Percentiles rank a stretch among this genome's conserved stretches.
Evolutionary conservation across 2,888 invertebrate species (phyloP).

Genomic region (Drosophila engyochracea): DNA sequence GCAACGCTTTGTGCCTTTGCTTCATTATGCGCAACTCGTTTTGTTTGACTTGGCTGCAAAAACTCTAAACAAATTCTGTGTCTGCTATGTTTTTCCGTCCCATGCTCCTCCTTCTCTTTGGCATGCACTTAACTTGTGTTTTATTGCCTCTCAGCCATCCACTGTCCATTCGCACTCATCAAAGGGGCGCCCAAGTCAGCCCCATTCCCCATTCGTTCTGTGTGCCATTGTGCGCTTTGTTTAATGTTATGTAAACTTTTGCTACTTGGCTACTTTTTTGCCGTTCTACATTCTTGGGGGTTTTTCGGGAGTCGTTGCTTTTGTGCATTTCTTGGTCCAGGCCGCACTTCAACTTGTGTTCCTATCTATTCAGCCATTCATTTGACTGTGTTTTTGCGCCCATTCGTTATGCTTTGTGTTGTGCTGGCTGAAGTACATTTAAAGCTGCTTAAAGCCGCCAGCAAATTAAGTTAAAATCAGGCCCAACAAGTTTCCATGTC

Average conservation of each 20-base stretch:
- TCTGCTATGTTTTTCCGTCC: slow-evolving; percentile 30
- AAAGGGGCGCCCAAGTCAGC: slow-evolving; percentile 54
- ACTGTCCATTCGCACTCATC: slow-evolving; percentile 65
- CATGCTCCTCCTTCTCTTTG: slow-evolving; percentile 1
- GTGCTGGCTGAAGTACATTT: slow-evolving; percentile 23
- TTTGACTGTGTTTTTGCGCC: slow-evolving; percentile 50
- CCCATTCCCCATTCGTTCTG: slow-evolving; percentile 7
- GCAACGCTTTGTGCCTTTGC: slow-evolving; percentile 68
- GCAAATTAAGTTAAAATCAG: slow-evolving; percentile 51
- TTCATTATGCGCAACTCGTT: slow-evolving; percentile 79
- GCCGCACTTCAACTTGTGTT: slow-evolving; percentile 60
- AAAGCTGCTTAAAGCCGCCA: slow-evolving; percentile 61
- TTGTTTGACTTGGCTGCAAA: slow-evolving; percentile 70
- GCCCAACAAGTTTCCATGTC: slow-evolving; percentile 50
- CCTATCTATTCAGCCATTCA: slow-evolving; percentile 78
- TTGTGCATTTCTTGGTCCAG: slow-evolving; percentile 62
- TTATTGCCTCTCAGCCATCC: slow-evolving; percentile 56
- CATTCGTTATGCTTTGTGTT: slow-evolving; percentile 41
- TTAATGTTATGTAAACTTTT: slow-evolving; percentile 83
- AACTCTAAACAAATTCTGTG: slow-evolving; percentile 71
- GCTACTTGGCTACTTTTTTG: slow-evolving; percentile 66
- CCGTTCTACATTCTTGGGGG: slow-evolving; percentile 9
- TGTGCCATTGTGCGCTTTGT: slow-evolving; percentile 78
- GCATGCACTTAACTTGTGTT: slow-evolving; percentile 66
- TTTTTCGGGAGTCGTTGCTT: slow-evolving; percentile 11